These are phyloP conservation scores for Lepeophtheirus salmonis DNA, from an alignment of 1,140 invertebrate species.

Conservation along the genomic window DNA sequence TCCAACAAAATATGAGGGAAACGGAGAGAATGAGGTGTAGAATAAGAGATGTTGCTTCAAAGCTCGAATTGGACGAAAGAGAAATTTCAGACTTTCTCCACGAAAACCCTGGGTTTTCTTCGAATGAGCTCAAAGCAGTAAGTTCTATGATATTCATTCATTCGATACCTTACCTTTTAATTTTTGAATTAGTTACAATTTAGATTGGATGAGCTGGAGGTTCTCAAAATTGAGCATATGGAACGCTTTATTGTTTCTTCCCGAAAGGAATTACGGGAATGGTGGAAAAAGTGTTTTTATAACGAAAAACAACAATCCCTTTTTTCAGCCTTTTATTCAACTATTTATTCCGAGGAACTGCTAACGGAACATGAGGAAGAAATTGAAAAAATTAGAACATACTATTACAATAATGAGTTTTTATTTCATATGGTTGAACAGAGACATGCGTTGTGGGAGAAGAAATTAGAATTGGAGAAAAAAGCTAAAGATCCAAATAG, in stretches of 20 bases:
- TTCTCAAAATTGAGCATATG: slow-evolving; percentile 41
- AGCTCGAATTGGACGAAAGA: background rate
- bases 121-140: too few species aligned
- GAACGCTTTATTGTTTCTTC: slow-evolving; percentile 46
- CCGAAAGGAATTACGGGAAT: slow-evolving; percentile 40
- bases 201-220: slow-evolving; percentile 42
- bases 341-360: slow-evolving; percentile 49
- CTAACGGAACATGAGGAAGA: slow-evolving; percentile 52
- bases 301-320: slow-evolving; percentile 36
- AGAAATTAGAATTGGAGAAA: slow-evolving; percentile 45
- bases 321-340: slow-evolving; percentile 39
- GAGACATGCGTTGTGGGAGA: slow-evolving; percentile 35
- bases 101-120: background rate
- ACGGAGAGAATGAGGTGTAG: background rate
- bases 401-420: slow-evolving; percentile 38
- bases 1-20: background rate
- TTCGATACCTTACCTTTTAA: background rate
- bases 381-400: slow-evolving; percentile 40
- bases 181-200: slow-evolving; percentile 25
- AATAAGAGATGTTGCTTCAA: background rate
- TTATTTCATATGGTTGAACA: slow-evolving; percentile 10
- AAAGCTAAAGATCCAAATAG: slow-evolving; percentile 47
- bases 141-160: too few species aligned
- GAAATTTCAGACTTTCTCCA: background rate
- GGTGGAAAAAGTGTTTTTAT: slow-evolving; percentile 50